Evolutionary conservation across 2,888 invertebrate genomes (phyloP), one percentile per base, ranked within the genome.

Genomic region (Drosophila melanocephala): DNA sequence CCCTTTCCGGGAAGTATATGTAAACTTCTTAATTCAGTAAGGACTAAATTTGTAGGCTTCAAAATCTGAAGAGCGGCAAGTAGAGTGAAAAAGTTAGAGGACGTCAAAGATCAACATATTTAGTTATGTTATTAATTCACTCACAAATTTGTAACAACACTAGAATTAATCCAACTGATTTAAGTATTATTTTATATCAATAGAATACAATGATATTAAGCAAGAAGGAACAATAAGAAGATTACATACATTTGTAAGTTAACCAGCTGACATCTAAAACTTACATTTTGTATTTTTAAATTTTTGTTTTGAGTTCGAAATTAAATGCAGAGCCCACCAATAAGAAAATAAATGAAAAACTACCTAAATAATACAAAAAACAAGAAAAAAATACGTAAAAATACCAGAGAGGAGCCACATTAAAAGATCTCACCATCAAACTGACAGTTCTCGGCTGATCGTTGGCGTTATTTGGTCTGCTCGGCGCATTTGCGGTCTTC

Each of bases 361-460:
- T 9, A 30, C 50, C 81, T 75, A 83, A 81, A 70, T 62, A 67
- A 63, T 42, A 12, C 67, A 30, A 0, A 12, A 6, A 7, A 12
- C 14, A 12, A 10, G 4, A 47, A 9, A 42, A 42, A 47, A 55
- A 51, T 44, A 22, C 22, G 0, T 19, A 50, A 61, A 72, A 56
- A 76, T 77, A 79, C 71, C 52, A 65, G 22, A 47, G 44, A 9
- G 63, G n/a, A 67, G 30, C 55, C 22, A 44, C 52, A 61, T 52
- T 44, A n/a, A 56, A 50, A 51, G 50, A 69, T 69, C 69, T 72
- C 35, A 55, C 57, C 75, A 51, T 1, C 39, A 58, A 88, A 69
- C 87, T 83, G 81, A 76, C 85, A 88, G 89, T 89, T 89, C 89
- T 87, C 89, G 81, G 82, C 84, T 78, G 89, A 89, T 87, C 89